phyloP scores from a whole-genome alignment of 2,797 vertebrate species.

The Hapalemur alaotrensis region DNA sequence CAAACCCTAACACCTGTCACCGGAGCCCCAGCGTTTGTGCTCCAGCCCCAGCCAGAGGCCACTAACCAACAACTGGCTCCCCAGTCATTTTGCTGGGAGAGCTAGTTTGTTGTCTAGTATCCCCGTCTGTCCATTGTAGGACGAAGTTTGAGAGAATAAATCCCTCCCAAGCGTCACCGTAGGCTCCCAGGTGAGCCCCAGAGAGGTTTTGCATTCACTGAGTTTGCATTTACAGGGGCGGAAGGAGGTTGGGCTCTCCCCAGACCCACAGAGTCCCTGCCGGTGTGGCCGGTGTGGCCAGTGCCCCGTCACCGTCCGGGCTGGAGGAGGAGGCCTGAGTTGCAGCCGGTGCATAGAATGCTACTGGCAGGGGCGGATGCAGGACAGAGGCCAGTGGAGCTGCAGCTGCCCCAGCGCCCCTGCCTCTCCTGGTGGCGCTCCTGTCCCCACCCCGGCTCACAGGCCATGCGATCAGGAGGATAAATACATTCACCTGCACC shows the following conservation, averaged over 20 bases:
- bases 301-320: accelerated
- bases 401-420: not conserved
- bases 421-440: not conserved
- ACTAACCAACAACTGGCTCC: not conserved
- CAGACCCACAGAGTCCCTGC: not conserved
- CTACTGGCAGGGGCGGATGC: accelerated
- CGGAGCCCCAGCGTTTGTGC: not conserved
- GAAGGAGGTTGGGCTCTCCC: not conserved
- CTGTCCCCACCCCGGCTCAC: not conserved
- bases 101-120: not conserved
- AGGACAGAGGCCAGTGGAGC: not conserved
- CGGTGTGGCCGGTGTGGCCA: accelerated
- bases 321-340: not conserved
- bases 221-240: not conserved
- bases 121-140: too few species aligned
- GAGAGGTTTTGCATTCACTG: not conserved
- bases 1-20: not conserved
- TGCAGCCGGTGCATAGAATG: too few species aligned
- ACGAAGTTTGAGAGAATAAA: not conserved
- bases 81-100: not conserved
- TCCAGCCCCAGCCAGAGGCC: not conserved
- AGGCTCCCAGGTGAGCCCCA: not conserved
- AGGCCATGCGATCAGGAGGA: not conserved
- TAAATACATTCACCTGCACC: not conserved
- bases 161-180: not conserved